phyloP scores from a whole-genome alignment of 2,797 vertebrate species.

The Pelochelys cantorii region DNA sequence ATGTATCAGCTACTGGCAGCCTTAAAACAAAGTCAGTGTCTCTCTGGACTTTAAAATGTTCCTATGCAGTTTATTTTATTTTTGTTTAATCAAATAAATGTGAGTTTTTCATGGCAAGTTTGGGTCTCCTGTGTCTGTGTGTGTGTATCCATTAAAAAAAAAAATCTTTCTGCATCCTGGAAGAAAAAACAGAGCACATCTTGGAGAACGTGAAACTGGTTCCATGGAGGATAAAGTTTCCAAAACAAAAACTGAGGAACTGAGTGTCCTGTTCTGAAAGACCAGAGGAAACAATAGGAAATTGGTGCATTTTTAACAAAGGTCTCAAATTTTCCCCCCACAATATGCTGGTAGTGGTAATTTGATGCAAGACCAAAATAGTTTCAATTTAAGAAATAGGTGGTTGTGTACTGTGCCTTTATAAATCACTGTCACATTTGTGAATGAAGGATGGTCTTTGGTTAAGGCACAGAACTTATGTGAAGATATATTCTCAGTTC shows the following conservation, averaged over 20 bases:
- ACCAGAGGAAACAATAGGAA: not conserved
- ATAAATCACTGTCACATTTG: not conserved
- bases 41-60: conserved; percentile 99
- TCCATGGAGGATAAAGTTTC: not conserved
- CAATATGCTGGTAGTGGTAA: not conserved
- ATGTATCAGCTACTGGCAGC: conserved; percentile 87
- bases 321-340: too few species aligned
- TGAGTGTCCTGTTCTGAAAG: not conserved
- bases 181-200: not conserved
- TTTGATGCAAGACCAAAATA: not conserved
- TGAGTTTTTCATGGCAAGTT: conserved; percentile 84
- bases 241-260: not conserved
- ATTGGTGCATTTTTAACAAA: not conserved
- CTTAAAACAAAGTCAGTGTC: conserved; percentile 89
- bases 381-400: not conserved
- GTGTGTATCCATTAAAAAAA: fast-evolving
- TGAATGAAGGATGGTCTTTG: not conserved
- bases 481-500: not conserved
- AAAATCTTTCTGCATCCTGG: not conserved
- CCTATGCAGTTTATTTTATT: conserved; percentile 97
- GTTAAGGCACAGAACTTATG: not conserved
- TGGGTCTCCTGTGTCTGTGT: conserved; percentile 43
- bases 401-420: not conserved
- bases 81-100: conserved; percentile 97
- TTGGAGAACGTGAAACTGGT: not conserved